A percentile compares a stretch with the other conserved stretches of the same genome.
Evolutionary conservation across 2,797 vertebrate genomes (phyloP).

Genomic region (Antennarius maculatus): DNA sequence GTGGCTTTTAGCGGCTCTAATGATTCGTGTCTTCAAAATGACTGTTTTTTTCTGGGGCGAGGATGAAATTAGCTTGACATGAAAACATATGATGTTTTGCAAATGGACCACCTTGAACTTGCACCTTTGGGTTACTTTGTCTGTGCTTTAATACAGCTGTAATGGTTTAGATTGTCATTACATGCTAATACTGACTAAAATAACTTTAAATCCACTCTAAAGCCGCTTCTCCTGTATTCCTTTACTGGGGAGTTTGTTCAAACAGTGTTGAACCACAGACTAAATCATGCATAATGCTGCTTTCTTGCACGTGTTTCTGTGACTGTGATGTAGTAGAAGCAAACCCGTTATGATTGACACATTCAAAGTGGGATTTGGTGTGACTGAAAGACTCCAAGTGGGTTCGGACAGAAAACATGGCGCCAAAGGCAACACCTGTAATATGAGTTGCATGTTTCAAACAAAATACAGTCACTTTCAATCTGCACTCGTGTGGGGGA

Average conservation of each 20-base stretch:
- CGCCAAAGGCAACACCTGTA: slow-evolving; percentile 70
- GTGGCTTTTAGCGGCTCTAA: slow-evolving; percentile 43
- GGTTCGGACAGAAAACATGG: slow-evolving; percentile 39
- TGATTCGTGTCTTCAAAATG: slow-evolving; percentile 40
- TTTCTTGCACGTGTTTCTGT: slow-evolving; percentile 41
- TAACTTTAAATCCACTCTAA: slow-evolving; percentile 36
- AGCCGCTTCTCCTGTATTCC: slow-evolving; percentile 46
- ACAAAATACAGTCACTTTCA: slow-evolving; percentile 45
- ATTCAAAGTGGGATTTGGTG: slow-evolving; percentile 58
- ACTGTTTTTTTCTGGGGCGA: slow-evolving; percentile 20
- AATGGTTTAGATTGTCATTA: slow-evolving; percentile 45
- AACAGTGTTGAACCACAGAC: slow-evolving; percentile 43
- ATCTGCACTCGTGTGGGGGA: slow-evolving; percentile 1
- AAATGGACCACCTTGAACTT: slow-evolving; percentile 1
- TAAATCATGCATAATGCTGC: slow-evolving; percentile 50
- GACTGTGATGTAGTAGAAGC: slow-evolving; percentile 11
- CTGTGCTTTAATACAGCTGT: slow-evolving; percentile 22
- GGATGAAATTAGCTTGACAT: slow-evolving; percentile 12
- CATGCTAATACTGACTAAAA: slow-evolving; percentile 38
- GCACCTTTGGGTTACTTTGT: slow-evolving; percentile 13
- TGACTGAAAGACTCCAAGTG: slow-evolving; percentile 40
- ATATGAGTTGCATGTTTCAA: slow-evolving; percentile 52
- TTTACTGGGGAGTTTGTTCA: slow-evolving; percentile 31
- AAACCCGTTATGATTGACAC: slow-evolving; percentile 56
- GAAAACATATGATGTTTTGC: slow-evolving; percentile 6